Conservation (phyloP, 64 coral and sea anemone species). For the Pocillopora damicornis region DNA sequence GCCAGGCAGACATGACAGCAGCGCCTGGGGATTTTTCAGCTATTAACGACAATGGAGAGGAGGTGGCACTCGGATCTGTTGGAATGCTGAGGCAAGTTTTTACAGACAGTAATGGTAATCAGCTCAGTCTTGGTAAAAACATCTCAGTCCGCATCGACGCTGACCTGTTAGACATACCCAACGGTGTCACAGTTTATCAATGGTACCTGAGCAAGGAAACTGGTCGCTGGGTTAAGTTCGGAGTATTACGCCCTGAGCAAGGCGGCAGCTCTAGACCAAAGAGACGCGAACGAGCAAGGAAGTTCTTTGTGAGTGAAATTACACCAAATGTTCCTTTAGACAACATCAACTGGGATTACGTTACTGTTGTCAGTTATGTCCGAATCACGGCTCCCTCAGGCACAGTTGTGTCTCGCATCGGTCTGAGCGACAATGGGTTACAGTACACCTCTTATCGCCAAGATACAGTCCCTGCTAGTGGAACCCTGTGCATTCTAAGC, state of each 20-base stretch:
- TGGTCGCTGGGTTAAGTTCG: slow-evolving; percentile 57
- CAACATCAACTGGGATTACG: slow-evolving; percentile 1
- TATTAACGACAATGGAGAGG: slow-evolving; percentile 28
- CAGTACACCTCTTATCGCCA: not conserved
- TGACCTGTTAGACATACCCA: slow-evolving; percentile 28
- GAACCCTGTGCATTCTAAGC: slow-evolving; percentile 8
- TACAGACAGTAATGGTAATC: slow-evolving; percentile 33
- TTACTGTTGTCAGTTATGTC: not conserved
- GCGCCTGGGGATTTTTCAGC: slow-evolving; percentile 62
- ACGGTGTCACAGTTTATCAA: not conserved
- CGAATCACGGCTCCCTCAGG: not conserved
- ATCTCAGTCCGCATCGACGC: slow-evolving; percentile 41
- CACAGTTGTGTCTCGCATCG: not conserved
- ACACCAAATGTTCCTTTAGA: slow-evolving; percentile 22
- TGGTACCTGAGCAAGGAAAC: slow-evolving; percentile 49
- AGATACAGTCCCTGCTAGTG: slow-evolving; percentile 4
- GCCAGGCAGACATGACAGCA: slow-evolving; percentile 40
- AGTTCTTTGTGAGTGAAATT: slow-evolving; percentile 54
- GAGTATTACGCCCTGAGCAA: not conserved
- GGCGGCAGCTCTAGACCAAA: slow-evolving; percentile 1
- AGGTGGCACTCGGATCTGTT: slow-evolving; percentile 31
- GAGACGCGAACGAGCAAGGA: slow-evolving; percentile 13
- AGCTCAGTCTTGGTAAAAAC: slow-evolving; percentile 29
- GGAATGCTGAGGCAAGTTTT: slow-evolving; percentile 62
- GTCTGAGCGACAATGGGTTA: not conserved